These are phyloP conservation scores for Myotis pilosus DNA, from an alignment of 2,797 vertebrate genomes.

Conservation along the genomic window DNA sequence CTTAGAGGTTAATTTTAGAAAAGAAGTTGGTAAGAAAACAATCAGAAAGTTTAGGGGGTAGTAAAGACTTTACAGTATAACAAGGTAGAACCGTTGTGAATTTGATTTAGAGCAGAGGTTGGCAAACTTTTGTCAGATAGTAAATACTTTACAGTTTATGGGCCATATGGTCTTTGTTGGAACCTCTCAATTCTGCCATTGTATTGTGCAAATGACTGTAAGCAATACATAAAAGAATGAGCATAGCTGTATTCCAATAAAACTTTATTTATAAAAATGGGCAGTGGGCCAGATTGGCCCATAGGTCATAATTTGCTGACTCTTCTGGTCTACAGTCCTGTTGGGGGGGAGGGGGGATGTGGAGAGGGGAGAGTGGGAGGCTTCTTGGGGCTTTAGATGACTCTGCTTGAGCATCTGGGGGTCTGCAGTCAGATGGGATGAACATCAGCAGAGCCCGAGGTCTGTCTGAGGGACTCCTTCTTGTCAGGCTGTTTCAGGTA, in stretches of 20 bases:
- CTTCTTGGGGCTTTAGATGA: not conserved
- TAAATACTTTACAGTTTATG: not conserved
- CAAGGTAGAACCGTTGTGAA: not conserved
- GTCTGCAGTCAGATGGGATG: not conserved
- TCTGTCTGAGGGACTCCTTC: not conserved
- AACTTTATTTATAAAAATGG: not conserved
- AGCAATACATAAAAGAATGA: not conserved
- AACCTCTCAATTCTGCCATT: not conserved
- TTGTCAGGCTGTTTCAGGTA: constrained; percentile 93
- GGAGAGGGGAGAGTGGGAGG: not conserved
- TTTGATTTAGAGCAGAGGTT: not conserved
- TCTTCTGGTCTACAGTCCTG: not conserved
- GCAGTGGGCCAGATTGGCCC: not conserved
- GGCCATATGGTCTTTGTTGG: not conserved
- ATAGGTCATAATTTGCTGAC: not conserved
- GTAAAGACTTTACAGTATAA: not conserved
- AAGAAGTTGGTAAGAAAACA: not conserved
- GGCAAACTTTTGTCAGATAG: not conserved
- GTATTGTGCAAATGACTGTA: not conserved
- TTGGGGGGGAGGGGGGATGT: accelerated
- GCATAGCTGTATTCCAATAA: not conserved
- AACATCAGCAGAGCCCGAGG: not conserved
- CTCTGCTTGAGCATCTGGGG: not conserved
- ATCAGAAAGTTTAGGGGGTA: not conserved
- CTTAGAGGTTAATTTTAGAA: constrained; percentile 26